Base-by-base conservation (phyloP, 2,888 invertebrate species). In the Eurytoma californica region DNA sequence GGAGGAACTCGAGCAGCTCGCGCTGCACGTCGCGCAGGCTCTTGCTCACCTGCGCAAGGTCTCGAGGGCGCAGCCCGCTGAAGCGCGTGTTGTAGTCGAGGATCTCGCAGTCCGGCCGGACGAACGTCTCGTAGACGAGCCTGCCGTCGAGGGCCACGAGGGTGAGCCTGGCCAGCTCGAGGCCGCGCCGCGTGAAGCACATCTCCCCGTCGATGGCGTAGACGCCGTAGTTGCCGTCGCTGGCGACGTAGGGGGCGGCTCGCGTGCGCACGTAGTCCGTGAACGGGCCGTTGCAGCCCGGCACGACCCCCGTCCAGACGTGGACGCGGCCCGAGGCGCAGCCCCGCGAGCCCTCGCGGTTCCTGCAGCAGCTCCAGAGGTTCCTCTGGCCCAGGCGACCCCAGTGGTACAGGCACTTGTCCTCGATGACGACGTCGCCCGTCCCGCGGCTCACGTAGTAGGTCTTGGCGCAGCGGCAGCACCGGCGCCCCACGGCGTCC, bases 131-230 rank as follows among this genome's bases (percentile, higher is more conserved):
- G 90, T 96, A 97, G 16, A 97, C 95, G 47, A 95, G 90, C 65
- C 93, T 92, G 4, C 96, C 95, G 86, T 96, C 94, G 49, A 93
- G 91, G 53, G 93, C 93, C 74, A 98, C 94, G 73, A 98, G 93
- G 9, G 97, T 97, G 47, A 98, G 94, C 89, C 97, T 95, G 24
- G 96, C 95, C 74, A 98, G 91, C 90, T 98, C 98, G 67, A 96
- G 91, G 1, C 98, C 98, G 24, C 92, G 92, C 0, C 94, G 94
- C 4, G 98, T 98, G 89, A 95, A 98, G 85, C 97, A 96, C 98
- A 98, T 99, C 91, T 99, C 99, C 89, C 98, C 98, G 91, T 99
- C 99, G 30, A 99, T 89, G 0, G 97, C 96, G 90, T 94, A 97
- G 1, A 96, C 93, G 0, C 91, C 91, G 77, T 89, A 90, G 80